A percentile compares a stretch with the other conserved stretches of the same genome.
Evolutionary conservation across 1,140 invertebrate genomes (phyloP).

Genomic region (Prorops nasuta): DNA sequence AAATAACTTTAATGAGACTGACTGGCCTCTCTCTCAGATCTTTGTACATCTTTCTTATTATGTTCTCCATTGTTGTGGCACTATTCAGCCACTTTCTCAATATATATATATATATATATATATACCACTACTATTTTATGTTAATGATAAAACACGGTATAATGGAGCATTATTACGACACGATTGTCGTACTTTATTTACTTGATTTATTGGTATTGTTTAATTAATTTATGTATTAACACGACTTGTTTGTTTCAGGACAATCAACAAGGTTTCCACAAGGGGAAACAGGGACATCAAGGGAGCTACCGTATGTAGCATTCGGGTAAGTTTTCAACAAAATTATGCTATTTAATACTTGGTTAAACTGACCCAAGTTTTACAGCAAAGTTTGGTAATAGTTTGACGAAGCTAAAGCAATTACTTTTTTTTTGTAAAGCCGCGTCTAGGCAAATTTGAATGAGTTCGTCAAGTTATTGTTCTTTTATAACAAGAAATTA

Average conservation of each 20-base stretch:
- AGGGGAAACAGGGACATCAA: conserved; percentile 7
- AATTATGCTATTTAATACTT: neutral
- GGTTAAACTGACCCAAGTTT: neutral
- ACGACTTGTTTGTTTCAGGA: conserved; percentile 5
- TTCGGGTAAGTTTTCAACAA: conserved; percentile 12
- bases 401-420: neutral
- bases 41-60: too few species aligned
- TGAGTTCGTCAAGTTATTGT: neutral
- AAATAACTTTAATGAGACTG: too few species aligned
- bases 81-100: too few species aligned
- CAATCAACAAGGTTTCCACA: conserved; percentile 11
- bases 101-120: too few species aligned
- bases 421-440: neutral
- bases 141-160: too few species aligned
- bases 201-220: too few species aligned
- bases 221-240: too few species aligned
- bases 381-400: neutral
- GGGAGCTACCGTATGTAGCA: conserved; percentile 18
- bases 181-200: too few species aligned
- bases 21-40: too few species aligned
- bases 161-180: too few species aligned
- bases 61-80: too few species aligned
- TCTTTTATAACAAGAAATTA: neutral
- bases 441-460: neutral
- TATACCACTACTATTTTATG: too few species aligned